Base-by-base conservation (phyloP, 2,888 invertebrate genomes). In the Pasiphila rectangulata region DNA sequence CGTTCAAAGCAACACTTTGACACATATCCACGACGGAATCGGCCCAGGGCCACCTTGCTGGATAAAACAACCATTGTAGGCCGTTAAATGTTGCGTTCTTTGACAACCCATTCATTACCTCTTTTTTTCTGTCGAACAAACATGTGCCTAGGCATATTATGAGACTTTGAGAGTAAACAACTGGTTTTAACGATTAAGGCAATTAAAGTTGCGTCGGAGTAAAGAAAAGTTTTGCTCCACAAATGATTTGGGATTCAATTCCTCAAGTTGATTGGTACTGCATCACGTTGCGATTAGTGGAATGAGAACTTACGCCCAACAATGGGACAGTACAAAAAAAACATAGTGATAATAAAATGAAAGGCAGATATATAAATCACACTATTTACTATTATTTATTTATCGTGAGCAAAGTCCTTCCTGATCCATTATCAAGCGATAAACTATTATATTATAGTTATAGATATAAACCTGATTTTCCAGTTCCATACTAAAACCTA, bases 391-490 rank as follows among this genome's bases (percentile, higher is more conserved):
- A 7, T 3, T 7, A n/a, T 29, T 9, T n/a, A n/a, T n/a, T 30
- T 1, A 30, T 30, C 16, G 9, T 27, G 25, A 12, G 6, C 2
- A 13, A 7, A 2, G 39, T 40, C 17, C 44, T 45, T 49, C 49
- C 49, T 45, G 37, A 40, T 45, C 36, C 19, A 45, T 45, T 20
- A 35, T 38, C 34, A 27, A 34, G 32, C n/a, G 16, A 32, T 27
- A 34, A 32, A 34, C 30, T 37, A 35, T 21, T 35, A 24, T 27
- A 19, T 38, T 20, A 36, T 27, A 32, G 32, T 41, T 20, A 32
- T 27, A 41, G 20, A 40, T 41, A 10, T 37, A 16, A 46, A 54
- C 48, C 47, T 34, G 52, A 51, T 39, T 32, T 30, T 17, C 44
- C 35, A 46, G 48, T 38, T 36, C 20, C 29, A 19, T 25, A 10